Base-by-base conservation (phyloP, 2,888 invertebrate species). In the Paralinhomoeus sp. region DNA sequence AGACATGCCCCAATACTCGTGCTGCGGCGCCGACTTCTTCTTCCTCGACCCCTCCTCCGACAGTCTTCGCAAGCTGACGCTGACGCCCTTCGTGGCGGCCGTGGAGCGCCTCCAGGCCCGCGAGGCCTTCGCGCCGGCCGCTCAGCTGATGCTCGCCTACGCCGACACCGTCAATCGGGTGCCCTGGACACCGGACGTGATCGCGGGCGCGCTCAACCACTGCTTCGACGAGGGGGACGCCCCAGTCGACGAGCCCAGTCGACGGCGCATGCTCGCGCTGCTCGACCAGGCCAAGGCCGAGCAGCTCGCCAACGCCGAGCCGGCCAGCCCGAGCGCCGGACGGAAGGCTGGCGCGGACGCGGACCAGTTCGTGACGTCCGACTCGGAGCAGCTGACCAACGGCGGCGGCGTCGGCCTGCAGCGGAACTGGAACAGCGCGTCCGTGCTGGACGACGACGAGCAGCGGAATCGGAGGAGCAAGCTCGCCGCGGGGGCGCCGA, bases 21-120 rank as follows among this genome's bases (percentile, higher is more conserved):
- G 40, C 3, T 45, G 43, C 37, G 40, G 31, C 18, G 22, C n/a
- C 17, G 47, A 47, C 38, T 18, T 47, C 3, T 47, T 47, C 35
- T 13, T 47, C 5, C 37, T 47, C 22, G n/a, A 17, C 2, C 3
- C 24, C 2, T 34, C 18, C 2, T 40, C 42, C n/a, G 47, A 42
- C 2, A n/a, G 12, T 5, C 24, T 47, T 9, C 42, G 47, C 21
- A 47, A 47, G 33, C 21, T 40, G 20, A 23, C 43, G 7, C 41
- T 47, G 15, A 36, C 42, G 3, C 23, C 40, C 3, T 2, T 40
- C 3, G 37, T n/a, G 15, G 40, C 42, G 24, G 43, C 45, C 2
- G 36, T 45, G 15, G 37, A 42, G 12, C 42, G 45, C 22, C 42
- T 47, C 24, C 27, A 36, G 24, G 22, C 18, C 12, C 38, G 45